Evolutionary conservation across 2,797 vertebrate genomes (phyloP).

Genomic region (Myotis findleyi): DNA sequence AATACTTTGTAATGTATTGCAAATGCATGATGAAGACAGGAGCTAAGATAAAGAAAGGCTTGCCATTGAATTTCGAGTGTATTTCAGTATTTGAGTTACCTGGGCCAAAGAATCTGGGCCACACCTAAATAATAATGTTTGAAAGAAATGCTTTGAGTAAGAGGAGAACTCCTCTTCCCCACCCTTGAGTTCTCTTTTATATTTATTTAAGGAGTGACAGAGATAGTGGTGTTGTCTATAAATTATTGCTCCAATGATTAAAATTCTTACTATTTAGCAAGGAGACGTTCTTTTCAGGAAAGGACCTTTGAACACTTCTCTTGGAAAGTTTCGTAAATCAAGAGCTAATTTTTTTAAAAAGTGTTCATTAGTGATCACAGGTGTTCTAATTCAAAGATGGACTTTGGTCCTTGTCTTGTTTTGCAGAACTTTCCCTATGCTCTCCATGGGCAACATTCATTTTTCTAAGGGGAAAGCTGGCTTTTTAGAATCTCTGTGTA

Average conservation of each 20-base stretch:
- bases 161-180: too few species aligned
- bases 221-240: neutral
- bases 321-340: neutral
- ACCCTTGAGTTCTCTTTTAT: neutral
- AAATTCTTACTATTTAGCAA: neutral
- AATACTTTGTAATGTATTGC: neutral
- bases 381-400: neutral
- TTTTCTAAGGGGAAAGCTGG: neutral
- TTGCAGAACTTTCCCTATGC: neutral
- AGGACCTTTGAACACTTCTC: neutral
- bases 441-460: neutral
- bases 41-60: neutral
- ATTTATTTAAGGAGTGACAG: neutral
- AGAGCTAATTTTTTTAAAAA: neutral
- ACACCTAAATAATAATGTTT: too few species aligned
- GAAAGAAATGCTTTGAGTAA: too few species aligned
- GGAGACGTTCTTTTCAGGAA: neutral
- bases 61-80: neutral
- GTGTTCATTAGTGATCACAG: neutral
- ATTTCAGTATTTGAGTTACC: neutral
- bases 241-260: slow-evolving; percentile 3
- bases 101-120: neutral
- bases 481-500: neutral
- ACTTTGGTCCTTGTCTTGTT: neutral
- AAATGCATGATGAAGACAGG: neutral